phyloP scores from a whole-genome alignment of 1,140 invertebrate genomes.

The Papilio dardanus region DNA sequence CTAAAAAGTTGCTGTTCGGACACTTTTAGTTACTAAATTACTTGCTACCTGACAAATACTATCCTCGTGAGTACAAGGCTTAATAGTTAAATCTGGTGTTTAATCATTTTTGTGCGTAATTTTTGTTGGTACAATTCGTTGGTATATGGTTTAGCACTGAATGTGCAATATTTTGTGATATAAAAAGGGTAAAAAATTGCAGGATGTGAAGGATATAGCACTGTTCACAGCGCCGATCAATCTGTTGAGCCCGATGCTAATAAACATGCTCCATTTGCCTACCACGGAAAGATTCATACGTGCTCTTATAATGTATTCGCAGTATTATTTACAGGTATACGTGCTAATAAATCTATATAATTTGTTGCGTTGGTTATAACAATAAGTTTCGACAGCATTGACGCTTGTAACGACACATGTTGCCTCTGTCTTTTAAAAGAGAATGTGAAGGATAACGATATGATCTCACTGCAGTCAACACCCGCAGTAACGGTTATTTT shows the following conservation, averaged over 20 bases:
- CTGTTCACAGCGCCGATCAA: conserved; percentile 82
- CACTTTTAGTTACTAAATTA: too few relatives aligned
- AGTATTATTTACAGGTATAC: conserved; percentile 83
- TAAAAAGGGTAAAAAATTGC: conserved; percentile 34
- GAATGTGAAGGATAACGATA: too few relatives aligned
- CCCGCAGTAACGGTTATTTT: conserved; percentile 22
- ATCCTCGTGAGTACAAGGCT: too few relatives aligned
- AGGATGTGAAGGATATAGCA: conserved; percentile 86
- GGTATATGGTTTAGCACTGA: not conserved
- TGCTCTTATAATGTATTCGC: conserved; percentile 84
- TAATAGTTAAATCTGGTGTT: too few relatives aligned
- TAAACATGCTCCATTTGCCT: conserved; percentile 83
- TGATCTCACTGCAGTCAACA: too few relatives aligned
- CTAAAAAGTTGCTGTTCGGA: too few relatives aligned
- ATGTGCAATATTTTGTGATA: conserved; percentile 4
- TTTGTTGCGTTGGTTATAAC: not conserved
- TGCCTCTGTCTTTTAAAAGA: too few relatives aligned
- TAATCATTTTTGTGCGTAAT: not conserved
- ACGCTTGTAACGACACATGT: too few relatives aligned
- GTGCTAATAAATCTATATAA: not conserved
- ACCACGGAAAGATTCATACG: conserved; percentile 85
- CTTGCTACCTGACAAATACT: too few relatives aligned
- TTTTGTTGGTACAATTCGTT: not conserved
- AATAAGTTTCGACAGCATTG: too few relatives aligned
- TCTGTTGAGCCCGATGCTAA: conserved; percentile 82